Evolutionary conservation across 2,113 vertebrate genomes (phyloP).

Genomic region (Brienomyrus longianalis): DNA sequence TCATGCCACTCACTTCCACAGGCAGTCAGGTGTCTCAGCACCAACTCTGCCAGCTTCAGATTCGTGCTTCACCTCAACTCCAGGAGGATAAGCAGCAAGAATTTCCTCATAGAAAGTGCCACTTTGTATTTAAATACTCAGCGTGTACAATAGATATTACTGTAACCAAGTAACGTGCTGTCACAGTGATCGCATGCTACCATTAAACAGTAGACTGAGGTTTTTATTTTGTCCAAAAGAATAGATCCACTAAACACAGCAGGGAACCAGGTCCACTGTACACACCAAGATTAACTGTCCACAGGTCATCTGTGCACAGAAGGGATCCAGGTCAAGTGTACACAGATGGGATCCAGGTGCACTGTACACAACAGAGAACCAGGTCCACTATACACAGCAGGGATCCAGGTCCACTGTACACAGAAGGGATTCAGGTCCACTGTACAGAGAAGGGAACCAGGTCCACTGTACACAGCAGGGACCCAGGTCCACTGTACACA

Average conservation of each 20-base stretch:
- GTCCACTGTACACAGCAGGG: no score
- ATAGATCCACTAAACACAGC: neutral
- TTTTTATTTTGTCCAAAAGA: neutral
- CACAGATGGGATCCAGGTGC: no score
- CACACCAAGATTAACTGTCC: neutral
- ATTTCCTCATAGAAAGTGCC: neutral
- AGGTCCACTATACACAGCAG: neutral
- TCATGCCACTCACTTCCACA: neutral
- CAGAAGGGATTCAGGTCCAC: neutral
- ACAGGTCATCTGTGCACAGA: neutral
- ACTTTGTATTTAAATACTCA: constrained; percentile 4
- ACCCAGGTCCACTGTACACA: neutral
- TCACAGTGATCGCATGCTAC: constrained; percentile 29
- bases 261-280: neutral
- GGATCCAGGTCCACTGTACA: neutral
- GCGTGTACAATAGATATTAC: constrained; percentile 22
- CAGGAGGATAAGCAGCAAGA: neutral
- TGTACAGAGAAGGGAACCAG: no score
- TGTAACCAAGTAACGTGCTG: constrained; percentile 31
- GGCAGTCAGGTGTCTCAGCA: neutral
- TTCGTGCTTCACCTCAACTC: neutral
- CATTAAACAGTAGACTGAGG: neutral
- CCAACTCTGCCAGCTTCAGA: neutral
- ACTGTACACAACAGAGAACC: neutral
- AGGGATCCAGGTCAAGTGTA: neutral